Evolutionary conservation across 2,113 vertebrate species (phyloP), one percentile per base, ranked within the genome.

Genomic region (Ploceus nigricollis): DNA sequence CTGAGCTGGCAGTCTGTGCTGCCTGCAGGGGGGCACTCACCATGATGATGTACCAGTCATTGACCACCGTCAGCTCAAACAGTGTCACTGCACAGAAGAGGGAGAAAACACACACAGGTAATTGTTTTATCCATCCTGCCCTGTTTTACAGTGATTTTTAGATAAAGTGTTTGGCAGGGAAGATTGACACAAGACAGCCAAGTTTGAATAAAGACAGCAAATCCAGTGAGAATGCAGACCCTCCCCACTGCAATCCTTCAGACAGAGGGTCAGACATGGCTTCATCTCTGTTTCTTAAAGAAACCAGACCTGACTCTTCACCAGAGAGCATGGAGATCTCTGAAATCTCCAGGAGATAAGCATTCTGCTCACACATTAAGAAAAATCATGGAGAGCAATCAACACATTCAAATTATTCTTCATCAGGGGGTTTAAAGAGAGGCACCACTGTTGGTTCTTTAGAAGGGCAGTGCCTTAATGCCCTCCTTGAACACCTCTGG

Each of bases 31-130:
- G 19, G 3, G 69, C 81, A 93, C 98, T 98, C 94, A 99, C 99
- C 99, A 99, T 99, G 78, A 99, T 99, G 95, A 99, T 99, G 97
- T 99, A 99, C 99, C 99, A 99, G 97, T 99, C 99, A 77, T 99
- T 99, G 97, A 99, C 99, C 3, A 99, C 99, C 0, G 99, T 99
- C 95, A 99, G 97, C 97, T 99, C 99, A 93, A 99, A 99, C 96
- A 99, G 97, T 1, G 99, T 99, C 93, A 99, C 99, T 99, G 97
- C 39, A 96, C 35, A 81, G 16, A 18, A 63, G 44, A 17, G 58
- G 40, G 82, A 71, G 57, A 50, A 54, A 58, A 82, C 42, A 73
- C n/a, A 70, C 6, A 91, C 27, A 68, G 39, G 40, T 11, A 6
- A 30, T 4, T 12, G 30, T 30, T 84, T 70, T 16, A 56, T 30